phyloP scores from a whole-genome alignment of 2,113 vertebrate genomes.

The Sialia sialis region DNA sequence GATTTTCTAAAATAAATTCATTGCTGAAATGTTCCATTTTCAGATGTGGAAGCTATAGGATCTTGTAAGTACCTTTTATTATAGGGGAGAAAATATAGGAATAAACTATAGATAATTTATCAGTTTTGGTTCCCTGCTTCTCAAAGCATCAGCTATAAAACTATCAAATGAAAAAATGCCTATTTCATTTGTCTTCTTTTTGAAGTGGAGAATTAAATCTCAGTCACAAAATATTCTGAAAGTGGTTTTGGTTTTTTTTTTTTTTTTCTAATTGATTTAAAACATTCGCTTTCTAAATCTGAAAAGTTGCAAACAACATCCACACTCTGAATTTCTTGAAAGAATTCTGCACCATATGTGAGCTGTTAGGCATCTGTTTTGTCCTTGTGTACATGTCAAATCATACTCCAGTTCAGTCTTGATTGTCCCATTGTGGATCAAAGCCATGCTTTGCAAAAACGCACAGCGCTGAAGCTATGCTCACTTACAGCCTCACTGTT shows the following conservation, averaged over 20 bases:
- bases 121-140: background rate
- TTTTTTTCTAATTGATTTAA: conserved; percentile 21
- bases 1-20: background rate
- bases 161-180: background rate
- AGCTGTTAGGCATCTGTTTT: conserved; percentile 63
- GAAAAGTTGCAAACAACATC: conserved; percentile 46
- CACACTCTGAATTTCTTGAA: conserved; percentile 25
- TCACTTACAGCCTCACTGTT: conserved; percentile 51
- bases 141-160: background rate
- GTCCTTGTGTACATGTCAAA: conserved; percentile 59
- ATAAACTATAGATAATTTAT: background rate
- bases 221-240: conserved; percentile 16
- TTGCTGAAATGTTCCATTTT: background rate
- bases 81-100: background rate
- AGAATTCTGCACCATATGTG: conserved; percentile 43
- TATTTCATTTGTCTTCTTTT: background rate
- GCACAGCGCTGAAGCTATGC: background rate
- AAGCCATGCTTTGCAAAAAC: conserved; percentile 34
- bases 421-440: conserved; percentile 58
- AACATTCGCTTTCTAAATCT: background rate
- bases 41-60: background rate
- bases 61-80: background rate
- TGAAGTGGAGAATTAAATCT: conserved; percentile 6
- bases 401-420: conserved; percentile 43
- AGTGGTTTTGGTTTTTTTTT: background rate